Conservation (phyloP, 2,113 vertebrate species). For the Cygnus buccinator region DNA sequence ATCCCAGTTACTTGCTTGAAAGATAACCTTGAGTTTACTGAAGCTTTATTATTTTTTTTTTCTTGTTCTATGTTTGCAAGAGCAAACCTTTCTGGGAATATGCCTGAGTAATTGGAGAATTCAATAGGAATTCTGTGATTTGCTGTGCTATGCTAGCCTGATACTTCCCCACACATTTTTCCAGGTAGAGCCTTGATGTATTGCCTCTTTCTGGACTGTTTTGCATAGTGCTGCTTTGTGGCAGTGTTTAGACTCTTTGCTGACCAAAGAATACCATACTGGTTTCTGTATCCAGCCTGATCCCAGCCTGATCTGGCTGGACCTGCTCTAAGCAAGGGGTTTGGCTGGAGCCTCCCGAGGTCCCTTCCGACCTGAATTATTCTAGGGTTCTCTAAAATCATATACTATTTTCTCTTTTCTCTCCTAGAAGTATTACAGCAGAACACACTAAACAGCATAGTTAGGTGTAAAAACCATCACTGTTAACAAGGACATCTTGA, state of each 20-base stretch:
- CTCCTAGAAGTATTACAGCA: neutral
- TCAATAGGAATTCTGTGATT: neutral
- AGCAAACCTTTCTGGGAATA: neutral
- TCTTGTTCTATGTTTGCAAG: neutral
- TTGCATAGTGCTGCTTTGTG: neutral
- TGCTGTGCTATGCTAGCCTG: neutral
- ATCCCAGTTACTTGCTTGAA: neutral
- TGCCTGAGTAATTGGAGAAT: neutral
- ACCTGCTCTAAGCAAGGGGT: neutral
- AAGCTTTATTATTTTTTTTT: neutral
- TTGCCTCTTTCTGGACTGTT: neutral
- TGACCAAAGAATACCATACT: neutral
- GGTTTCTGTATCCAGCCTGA: neutral
- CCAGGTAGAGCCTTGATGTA: neutral
- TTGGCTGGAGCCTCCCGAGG: neutral
- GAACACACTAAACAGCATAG: neutral
- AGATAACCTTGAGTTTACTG: neutral
- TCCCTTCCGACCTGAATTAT: neutral
- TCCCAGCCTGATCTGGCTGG: neutral
- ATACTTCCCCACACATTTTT: neutral
- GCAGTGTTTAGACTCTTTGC: neutral
- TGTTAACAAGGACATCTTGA: neutral
- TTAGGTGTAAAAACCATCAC: neutral
- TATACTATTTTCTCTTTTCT: rapidly evolving
- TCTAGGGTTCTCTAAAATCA: neutral